A percentile compares a stretch with the other conserved stretches of the same genome.
Conservation (phyloP, 2,797 vertebrate genomes). For the Chelidonichthys spinosus region DNA sequence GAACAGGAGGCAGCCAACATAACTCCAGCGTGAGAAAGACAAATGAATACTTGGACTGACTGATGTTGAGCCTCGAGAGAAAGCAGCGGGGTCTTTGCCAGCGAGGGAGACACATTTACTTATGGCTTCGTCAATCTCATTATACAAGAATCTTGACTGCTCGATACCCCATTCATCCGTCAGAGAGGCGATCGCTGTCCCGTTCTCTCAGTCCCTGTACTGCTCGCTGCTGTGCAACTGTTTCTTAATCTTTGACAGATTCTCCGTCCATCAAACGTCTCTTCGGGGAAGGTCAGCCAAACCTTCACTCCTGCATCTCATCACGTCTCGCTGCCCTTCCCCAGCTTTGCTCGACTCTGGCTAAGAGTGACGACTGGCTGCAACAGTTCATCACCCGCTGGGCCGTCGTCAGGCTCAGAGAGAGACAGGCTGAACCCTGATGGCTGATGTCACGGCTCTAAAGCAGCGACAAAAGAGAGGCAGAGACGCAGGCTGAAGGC, state of each 20-base stretch:
- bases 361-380: constrained; percentile 23
- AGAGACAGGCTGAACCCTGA: constrained; percentile 7
- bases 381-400: constrained; percentile 29
- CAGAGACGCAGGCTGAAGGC: no score
- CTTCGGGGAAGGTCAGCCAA: constrained; percentile 57
- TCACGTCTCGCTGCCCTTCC: constrained; percentile 27
- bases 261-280: constrained; percentile 50
- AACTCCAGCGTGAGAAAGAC: constrained; percentile 7
- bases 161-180: constrained; percentile 35
- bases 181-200: constrained; percentile 35
- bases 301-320: constrained; percentile 55
- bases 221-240: constrained; percentile 6
- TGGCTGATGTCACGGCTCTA: background rate
- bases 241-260: constrained; percentile 54
- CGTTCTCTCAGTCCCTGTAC: constrained; percentile 23
- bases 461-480: no score
- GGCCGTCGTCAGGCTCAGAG: constrained; percentile 41
- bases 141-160: constrained; percentile 43
- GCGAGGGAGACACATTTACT: constrained; percentile 47
- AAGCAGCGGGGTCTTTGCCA: constrained; percentile 27
- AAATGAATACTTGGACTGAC: constrained; percentile 30
- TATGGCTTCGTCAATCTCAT: constrained; percentile 42
- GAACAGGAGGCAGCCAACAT: constrained; percentile 5
- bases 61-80: constrained; percentile 48
- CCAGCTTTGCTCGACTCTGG: constrained; percentile 18